Evolutionary conservation across 1,140 invertebrate species (phyloP).

Genomic region (Zeugodacus cucurbitae): DNA sequence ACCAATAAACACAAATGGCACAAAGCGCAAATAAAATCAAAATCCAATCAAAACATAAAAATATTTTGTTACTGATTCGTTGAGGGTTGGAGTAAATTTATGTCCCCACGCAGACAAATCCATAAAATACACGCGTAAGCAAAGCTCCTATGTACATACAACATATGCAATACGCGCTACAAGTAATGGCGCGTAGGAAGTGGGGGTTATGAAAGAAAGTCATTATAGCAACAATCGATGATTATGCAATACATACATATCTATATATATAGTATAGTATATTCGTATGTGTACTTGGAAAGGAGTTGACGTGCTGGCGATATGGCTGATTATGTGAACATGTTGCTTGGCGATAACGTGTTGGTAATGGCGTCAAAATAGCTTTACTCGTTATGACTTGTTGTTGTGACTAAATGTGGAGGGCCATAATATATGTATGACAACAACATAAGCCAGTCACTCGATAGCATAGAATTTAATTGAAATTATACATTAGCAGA

Average conservation of each 20-base stretch:
- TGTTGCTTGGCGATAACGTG: neutral
- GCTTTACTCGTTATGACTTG: neutral
- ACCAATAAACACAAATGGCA: neutral
- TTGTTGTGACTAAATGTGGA: neutral
- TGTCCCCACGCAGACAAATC: neutral
- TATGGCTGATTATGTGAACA: neutral
- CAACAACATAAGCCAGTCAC: neutral
- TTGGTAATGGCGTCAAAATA: neutral
- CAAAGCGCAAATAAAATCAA: neutral
- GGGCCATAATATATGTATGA: neutral
- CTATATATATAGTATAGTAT: neutral
- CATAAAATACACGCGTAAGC: neutral
- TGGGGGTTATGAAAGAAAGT: neutral
- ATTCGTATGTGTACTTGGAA: neutral
- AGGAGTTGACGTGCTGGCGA: neutral
- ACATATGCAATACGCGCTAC: neutral
- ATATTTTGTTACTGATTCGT: neutral
- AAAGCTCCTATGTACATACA: neutral
- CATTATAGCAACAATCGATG: neutral
- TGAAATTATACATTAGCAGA: neutral
- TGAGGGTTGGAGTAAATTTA: neutral
- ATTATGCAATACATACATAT: neutral
- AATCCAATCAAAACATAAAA: conserved; percentile 2
- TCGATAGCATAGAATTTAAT: neutral
- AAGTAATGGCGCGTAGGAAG: neutral